Evolutionary conservation across 2,113 vertebrate species (phyloP).

Genomic region (Caloenas nicobarica): DNA sequence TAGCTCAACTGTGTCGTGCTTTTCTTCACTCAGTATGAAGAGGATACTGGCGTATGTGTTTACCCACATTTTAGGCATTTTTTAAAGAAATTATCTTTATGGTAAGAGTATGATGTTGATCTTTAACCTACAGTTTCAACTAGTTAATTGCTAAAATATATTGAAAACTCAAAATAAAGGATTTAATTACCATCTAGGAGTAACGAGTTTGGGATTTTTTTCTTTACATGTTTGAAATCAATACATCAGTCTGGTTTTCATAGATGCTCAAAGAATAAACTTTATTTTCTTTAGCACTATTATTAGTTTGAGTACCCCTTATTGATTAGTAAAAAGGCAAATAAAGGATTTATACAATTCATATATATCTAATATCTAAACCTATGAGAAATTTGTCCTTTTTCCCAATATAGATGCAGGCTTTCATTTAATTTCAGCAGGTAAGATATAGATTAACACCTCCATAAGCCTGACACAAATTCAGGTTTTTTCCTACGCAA

Average conservation of each 20-base stretch:
- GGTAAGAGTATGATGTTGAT: not conserved
- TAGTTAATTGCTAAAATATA: not conserved
- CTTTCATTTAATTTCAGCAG: not conserved
- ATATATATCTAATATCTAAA: not conserved
- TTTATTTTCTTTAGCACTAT: not conserved
- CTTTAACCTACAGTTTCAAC: not conserved
- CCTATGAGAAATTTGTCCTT: not conserved
- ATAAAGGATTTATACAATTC: not conserved
- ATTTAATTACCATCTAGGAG: not conserved
- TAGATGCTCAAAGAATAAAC: not conserved
- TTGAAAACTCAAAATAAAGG: not conserved
- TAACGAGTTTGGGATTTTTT: not conserved
- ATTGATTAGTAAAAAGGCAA: not conserved
- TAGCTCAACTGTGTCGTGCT: not conserved
- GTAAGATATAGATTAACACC: not conserved
- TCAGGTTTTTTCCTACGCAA: not conserved
- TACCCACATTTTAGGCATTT: not conserved
- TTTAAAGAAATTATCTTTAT: not conserved
- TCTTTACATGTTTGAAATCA: not conserved
- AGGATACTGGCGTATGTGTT: not conserved
- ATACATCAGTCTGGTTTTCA: not conserved
- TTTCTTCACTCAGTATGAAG: not conserved
- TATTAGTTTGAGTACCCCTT: not conserved
- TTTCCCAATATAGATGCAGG: not conserved
- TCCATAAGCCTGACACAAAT: not conserved